A percentile compares a stretch with the other conserved stretches of the same genome.
Evolutionary conservation across 2,113 vertebrate genomes (phyloP).

Genomic region (Ahaetulla prasina): DNA sequence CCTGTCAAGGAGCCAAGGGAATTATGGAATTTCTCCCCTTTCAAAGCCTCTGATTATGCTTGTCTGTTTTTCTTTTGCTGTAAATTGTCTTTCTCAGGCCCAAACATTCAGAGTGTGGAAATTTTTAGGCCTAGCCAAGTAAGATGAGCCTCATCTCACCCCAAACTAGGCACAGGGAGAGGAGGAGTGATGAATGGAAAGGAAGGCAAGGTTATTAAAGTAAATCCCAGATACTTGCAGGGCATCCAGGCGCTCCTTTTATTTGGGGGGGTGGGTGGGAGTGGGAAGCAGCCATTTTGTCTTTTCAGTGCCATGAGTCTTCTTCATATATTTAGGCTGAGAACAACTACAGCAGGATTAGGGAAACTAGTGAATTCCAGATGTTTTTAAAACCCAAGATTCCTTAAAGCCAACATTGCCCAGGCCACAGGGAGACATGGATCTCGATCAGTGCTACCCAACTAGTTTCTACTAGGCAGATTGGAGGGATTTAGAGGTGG

Average conservation of each 20-base stretch:
- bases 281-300: not conserved
- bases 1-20: conserved; percentile 11
- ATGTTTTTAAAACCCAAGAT: not conserved
- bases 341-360: not conserved
- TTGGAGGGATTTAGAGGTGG: not conserved
- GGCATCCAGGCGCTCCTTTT: not conserved
- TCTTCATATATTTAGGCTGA: not conserved
- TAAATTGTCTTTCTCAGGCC: not conserved
- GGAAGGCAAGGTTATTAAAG: not conserved
- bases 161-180: not conserved
- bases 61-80: not conserved
- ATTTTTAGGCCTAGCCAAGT: not conserved
- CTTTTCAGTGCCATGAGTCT: not conserved
- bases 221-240: not conserved
- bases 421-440: not conserved
- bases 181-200: not conserved
- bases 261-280: not conserved
- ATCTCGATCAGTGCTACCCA: not conserved
- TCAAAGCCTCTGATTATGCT: not conserved
- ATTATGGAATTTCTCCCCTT: conserved; percentile 11
- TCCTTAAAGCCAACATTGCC: not conserved
- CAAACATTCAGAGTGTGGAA: not conserved
- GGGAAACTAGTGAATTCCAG: not conserved
- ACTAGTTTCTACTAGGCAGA: not conserved
- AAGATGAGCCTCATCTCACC: not conserved